Evolutionary conservation across 2,797 vertebrate genomes (phyloP).

Genomic region (Phrynocephalus vlangalii): DNA sequence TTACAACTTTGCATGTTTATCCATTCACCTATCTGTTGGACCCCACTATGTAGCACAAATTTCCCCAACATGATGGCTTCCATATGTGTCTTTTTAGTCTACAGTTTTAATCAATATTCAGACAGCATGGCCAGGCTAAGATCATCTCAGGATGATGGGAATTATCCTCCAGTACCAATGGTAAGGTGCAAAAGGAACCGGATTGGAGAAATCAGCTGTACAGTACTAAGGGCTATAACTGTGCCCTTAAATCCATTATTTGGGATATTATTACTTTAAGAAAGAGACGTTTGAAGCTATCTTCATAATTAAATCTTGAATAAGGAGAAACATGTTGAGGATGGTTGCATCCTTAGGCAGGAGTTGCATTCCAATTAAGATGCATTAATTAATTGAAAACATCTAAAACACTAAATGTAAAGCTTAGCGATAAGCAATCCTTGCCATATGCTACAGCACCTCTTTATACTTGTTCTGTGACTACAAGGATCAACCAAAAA

Average conservation of each 20-base stretch:
- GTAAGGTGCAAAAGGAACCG: not conserved
- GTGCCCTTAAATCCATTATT: not conserved
- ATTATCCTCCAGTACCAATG: not conserved
- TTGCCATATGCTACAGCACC: slow-evolving; percentile 32
- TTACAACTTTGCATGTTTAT: no score
- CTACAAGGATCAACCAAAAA: slow-evolving; percentile 61
- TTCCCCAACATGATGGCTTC: not conserved
- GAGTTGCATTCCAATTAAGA: slow-evolving; percentile 59
- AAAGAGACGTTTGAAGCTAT: slow-evolving; percentile 38
- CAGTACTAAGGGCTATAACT: not conserved
- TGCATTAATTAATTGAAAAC: slow-evolving; percentile 11
- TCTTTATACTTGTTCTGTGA: slow-evolving; percentile 42
- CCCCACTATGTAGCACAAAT: not conserved
- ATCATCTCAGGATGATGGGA: not conserved
- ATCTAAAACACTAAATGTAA: slow-evolving; percentile 49
- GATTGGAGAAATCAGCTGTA: not conserved
- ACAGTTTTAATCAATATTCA: not conserved
- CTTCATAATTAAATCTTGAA: slow-evolving; percentile 48
- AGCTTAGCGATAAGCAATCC: slow-evolving; percentile 37
- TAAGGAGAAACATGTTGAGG: slow-evolving; percentile 37
- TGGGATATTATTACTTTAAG: slow-evolving; percentile 3
- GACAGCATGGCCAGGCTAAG: not conserved
- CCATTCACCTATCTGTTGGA: not conserved
- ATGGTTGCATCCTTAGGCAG: slow-evolving; percentile 50
- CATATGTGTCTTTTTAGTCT: not conserved